Conservation (phyloP, 2,888 invertebrate genomes). For the Theodoxus fluviatilis region DNA sequence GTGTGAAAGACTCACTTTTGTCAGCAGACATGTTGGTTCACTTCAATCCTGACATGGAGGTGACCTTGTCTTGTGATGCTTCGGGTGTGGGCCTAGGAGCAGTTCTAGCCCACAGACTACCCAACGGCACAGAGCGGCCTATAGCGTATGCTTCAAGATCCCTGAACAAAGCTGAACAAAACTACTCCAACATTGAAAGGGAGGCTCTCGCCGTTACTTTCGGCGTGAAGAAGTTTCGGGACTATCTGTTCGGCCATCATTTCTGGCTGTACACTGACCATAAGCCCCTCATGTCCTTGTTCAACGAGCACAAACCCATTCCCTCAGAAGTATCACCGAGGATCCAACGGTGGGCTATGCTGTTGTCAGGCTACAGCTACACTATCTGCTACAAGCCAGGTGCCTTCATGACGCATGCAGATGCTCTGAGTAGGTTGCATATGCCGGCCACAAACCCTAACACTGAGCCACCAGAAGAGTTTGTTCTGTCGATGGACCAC, state of each 20-base stretch:
- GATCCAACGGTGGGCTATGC: slow-evolving; percentile 45
- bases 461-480: no score
- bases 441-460: not conserved
- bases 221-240: slow-evolving; percentile 8
- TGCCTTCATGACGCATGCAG: slow-evolving; percentile 48
- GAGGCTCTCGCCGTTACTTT: not conserved
- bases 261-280: not conserved
- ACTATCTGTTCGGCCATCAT: not conserved
- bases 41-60: not conserved
- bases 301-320: no score
- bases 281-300: no score
- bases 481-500: slow-evolving; percentile 4
- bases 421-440: slow-evolving; percentile 50
- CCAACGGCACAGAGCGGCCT: not conserved
- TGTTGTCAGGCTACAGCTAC: slow-evolving; percentile 57
- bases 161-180: not conserved
- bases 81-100: not conserved
- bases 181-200: not conserved
- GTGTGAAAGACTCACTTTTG: not conserved
- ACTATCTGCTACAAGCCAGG: slow-evolving; percentile 48
- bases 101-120: not conserved
- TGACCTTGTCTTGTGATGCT: not conserved
- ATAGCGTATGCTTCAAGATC: not conserved
- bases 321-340: no score
- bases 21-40: not conserved